Base-by-base conservation (phyloP, 2,888 invertebrate genomes). In the Acleris holmiana region DNA sequence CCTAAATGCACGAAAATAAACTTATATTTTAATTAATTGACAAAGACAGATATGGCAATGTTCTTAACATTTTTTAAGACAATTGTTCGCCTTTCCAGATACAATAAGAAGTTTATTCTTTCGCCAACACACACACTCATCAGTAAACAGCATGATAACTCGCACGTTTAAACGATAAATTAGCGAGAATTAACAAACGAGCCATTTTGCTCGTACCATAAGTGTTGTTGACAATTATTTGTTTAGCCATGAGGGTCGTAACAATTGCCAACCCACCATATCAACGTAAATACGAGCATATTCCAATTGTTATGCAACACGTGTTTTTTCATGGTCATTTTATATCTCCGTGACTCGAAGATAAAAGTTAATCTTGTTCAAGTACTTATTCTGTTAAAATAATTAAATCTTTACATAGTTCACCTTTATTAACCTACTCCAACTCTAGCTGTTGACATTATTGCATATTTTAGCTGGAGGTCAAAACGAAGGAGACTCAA, bases 251-350 rank as follows among this genome's bases (percentile, higher is more conserved):
- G 29, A 49, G 40, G 15, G 7, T 46, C 23, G 41, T 47, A 21
- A 47, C 19, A 46, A 40, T 47, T 60, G 41, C 13, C 19, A 57
- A 35, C 17, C 18, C 40, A 35, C 57, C 23, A 23, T 47, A 47
- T 23, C 15, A 57, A 23, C 40, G 47, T 53, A 63, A 53, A 51
- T 51, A 58, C 57, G 23, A 35, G 13, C 40, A 48, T 48, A 40
- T n/a, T 18, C 15, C 46, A 51, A 57, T 63, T 63, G 57, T 51
- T 46, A 63, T 17, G 18, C 63, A 46, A 15, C 64, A 64, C 64
- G 64, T 64, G 41, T 64, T 23, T 64, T n/a, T 48, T 64, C 64
- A 58, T 58, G 64, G 58, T 64, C 48, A 58, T 48, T 47, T 41
- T 48, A 51, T 47, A 57, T 57, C 58, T 58, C 58, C 46, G 40